Conservation (phyloP, 2,888 invertebrate genomes). For the Notodonta ziczac region DNA sequence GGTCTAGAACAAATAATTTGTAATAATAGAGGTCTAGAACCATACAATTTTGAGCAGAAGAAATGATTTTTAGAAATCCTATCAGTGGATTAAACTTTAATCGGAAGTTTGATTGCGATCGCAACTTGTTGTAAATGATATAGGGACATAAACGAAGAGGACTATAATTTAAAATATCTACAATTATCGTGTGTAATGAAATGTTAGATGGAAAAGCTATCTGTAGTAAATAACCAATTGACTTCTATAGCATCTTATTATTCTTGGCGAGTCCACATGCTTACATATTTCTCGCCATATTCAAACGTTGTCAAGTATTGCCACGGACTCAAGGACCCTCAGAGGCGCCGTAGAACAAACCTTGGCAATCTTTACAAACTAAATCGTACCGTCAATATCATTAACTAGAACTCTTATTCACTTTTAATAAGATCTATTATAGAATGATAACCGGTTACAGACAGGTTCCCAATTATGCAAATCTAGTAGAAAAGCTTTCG, state of each 20-base stretch:
- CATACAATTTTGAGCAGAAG: too few relatives aligned
- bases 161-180: too few relatives aligned
- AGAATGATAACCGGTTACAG: slow-evolving; percentile 14
- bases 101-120: too few relatives aligned
- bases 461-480: slow-evolving; percentile 26
- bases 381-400: slow-evolving; percentile 11
- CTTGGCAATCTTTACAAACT: slow-evolving; percentile 41
- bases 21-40: too few relatives aligned
- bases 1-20: too few relatives aligned
- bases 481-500: slow-evolving; percentile 37
- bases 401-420: slow-evolving; percentile 8
- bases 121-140: too few relatives aligned
- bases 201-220: slow-evolving; percentile 13
- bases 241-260: slow-evolving; percentile 37
- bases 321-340: slow-evolving; percentile 66
- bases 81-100: too few relatives aligned
- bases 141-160: too few relatives aligned
- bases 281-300: slow-evolving; percentile 44
- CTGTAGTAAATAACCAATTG: slow-evolving; percentile 18
- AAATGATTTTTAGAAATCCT: too few relatives aligned
- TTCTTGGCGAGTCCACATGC: slow-evolving; percentile 38
- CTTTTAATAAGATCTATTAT: slow-evolving; percentile 30
- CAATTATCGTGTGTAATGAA: not conserved
- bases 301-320: slow-evolving; percentile 51
- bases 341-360: slow-evolving; percentile 63